These are phyloP conservation scores for Tetramorium parvispinum DNA, from an alignment of 1,140 invertebrate genomes.

Conservation along the genomic window DNA sequence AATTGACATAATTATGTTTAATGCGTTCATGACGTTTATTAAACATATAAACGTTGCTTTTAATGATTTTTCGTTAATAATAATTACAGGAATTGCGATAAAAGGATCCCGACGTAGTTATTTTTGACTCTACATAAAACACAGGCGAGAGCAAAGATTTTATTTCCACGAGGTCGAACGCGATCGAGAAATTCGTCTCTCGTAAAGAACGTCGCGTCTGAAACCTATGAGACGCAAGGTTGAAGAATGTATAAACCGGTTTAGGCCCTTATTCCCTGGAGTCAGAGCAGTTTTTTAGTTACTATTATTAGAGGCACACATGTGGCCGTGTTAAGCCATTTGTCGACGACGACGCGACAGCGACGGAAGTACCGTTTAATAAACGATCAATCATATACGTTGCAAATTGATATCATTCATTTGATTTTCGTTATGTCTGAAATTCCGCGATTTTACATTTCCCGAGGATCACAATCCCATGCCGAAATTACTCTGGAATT, in stretches of 20 bases:
- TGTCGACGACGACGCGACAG: constrained; percentile 45
- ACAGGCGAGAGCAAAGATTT: neutral
- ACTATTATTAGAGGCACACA: constrained; percentile 60
- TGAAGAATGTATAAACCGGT: constrained; percentile 50
- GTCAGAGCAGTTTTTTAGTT: constrained; percentile 55
- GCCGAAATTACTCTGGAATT: neutral
- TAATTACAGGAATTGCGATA: neutral
- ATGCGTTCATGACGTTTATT: neutral
- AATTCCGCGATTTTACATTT: neutral
- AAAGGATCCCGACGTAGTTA: neutral
- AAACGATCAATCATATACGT: constrained; percentile 8
- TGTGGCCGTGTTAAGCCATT: constrained; percentile 53
- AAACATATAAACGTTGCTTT: neutral
- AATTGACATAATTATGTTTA: neutral
- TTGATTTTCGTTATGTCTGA: neutral
- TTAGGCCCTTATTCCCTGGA: constrained; percentile 45
- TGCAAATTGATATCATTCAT: neutral
- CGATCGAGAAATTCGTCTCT: neutral
- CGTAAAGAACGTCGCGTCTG: neutral
- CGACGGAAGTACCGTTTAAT: constrained; percentile 29
- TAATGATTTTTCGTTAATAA: neutral
- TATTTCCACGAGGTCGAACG: neutral
- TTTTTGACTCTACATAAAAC: no score
- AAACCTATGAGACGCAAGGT: constrained; percentile 4
- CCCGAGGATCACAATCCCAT: neutral